Evolutionary conservation across 2,888 invertebrate species (phyloP).

Genomic region (Lasioglossum zephyrum): DNA sequence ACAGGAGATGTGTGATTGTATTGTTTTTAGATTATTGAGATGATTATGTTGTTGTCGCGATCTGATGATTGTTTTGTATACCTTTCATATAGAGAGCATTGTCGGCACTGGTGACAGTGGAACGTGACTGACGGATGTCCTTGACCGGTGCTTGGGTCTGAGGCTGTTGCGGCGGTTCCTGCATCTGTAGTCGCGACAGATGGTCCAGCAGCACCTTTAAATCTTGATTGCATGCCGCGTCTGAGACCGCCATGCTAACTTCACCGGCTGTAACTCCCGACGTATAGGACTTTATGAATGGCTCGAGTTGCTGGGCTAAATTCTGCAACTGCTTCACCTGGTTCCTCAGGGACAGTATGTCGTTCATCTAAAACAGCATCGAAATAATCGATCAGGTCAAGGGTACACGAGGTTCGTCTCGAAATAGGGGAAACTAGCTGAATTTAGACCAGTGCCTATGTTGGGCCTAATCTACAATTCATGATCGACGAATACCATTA

Average conservation of each 20-base stretch:
- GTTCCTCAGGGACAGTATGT: constrained; percentile 87
- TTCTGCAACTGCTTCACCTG: constrained; percentile 88
- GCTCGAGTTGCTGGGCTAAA: constrained; percentile 88
- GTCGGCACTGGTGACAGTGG: constrained; percentile 77
- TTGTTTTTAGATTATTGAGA: too few species aligned
- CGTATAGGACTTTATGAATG: constrained; percentile 87
- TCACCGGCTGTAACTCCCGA: constrained; percentile 81
- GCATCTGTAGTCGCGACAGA: constrained; percentile 84
- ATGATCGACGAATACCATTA: not conserved
- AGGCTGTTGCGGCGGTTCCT: constrained; percentile 73
- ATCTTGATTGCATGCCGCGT: constrained; percentile 85
- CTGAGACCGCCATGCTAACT: constrained; percentile 78
- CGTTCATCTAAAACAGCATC: constrained; percentile 85
- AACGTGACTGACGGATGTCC: constrained; percentile 78
- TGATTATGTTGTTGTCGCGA: not conserved
- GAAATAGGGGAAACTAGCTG: not conserved
- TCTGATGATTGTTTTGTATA: constrained; percentile 36
- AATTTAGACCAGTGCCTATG: not conserved
- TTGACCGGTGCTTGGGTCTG: constrained; percentile 78
- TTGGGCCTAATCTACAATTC: constrained; percentile 2
- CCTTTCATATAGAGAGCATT: constrained; percentile 83
- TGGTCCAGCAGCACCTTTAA: constrained; percentile 86
- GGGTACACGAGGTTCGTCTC: not conserved
- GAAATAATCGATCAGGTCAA: not conserved
- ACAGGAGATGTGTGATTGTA: too few species aligned